Evolutionary conservation across 2,888 invertebrate species (phyloP), one percentile per base, ranked within the genome.

Genomic region (Amphipyra tragopoginis): DNA sequence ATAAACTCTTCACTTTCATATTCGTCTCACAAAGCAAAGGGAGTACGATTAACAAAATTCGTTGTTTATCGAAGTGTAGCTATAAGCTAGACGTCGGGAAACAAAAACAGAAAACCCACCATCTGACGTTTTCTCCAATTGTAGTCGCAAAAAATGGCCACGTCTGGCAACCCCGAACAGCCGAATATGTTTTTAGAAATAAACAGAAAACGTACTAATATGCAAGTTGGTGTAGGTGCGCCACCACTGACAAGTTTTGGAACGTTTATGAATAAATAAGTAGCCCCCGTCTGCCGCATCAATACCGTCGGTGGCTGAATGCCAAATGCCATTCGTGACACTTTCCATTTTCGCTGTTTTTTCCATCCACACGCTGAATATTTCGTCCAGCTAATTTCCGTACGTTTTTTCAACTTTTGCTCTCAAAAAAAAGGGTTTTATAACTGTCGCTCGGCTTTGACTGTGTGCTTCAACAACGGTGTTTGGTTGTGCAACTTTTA

Each of bases 211-310:
- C 65, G 73, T 79, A 86, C 87, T 89, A 88, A 90, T 82, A 83
- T 82, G 78, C 79, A 77, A 80, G 78, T 64, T 71, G 21, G 21
- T 21, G 75, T 65, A 69, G 67, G 65, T 67, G 72, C 77, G 77
- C 63, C 65, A 73, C 80, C 79, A 80, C 82, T 90, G 90, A 88
- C 89, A 91, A 90, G 90, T 91, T 93, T 93, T 93, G 90, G 90
- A 93, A 90, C 86, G 92, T 91, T 91, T 93, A 93, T 95, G 93
- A 94, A 95, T 94, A 93, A 94, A 82, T 94, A 86, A 95, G 84
- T 65, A 80, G 79, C 72, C 77, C 83, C 86, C 89, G 95, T 94
- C 94, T 95, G 92, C 89, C 86, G 88, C 93, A 90, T 93, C 94
- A 91, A 93, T 94, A 93, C 86, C 79, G 72, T 78, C 76, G 78